Evolutionary conservation across 2,113 vertebrate genomes (phyloP).

Genomic region (Prunella fulvescens): DNA sequence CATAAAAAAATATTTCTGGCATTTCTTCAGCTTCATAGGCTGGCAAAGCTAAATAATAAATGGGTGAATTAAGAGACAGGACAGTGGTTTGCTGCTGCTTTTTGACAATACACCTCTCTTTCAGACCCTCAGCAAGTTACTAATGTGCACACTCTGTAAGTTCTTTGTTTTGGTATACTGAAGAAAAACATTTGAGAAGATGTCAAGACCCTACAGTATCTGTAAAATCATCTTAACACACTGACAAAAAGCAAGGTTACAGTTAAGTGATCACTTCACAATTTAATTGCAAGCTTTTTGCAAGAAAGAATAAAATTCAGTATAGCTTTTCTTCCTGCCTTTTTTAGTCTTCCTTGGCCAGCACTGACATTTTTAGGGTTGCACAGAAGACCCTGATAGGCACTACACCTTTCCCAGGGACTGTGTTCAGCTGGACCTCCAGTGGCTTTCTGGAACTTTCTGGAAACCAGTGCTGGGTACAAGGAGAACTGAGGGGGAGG

Average conservation of each 20-base stretch:
- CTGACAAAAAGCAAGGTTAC: not conserved
- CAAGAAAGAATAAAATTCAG: not conserved
- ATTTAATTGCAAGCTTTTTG: not conserved
- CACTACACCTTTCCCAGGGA: not conserved
- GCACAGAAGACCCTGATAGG: not conserved
- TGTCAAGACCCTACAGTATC: not conserved
- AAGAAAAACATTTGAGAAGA: not conserved
- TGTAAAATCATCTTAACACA: not conserved
- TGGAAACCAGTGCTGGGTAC: not conserved
- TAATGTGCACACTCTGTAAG: not conserved
- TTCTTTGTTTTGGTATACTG: not conserved
- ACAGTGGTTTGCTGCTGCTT: not conserved
- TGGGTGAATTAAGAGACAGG: not conserved
- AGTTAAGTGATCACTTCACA: not conserved
- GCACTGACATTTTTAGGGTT: not conserved
- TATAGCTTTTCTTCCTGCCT: not conserved
- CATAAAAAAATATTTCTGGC: not conserved
- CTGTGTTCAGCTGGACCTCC: accelerated
- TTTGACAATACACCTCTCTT: not conserved
- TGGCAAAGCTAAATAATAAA: not conserved
- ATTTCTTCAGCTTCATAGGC: not conserved
- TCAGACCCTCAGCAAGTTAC: not conserved
- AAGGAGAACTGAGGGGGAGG: not conserved
- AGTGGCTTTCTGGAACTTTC: not conserved
- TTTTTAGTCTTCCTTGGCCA: not conserved